Conservation (phyloP, 35 echinoderm and acorn worm species). For the Heliocidaris tuberculata region DNA sequence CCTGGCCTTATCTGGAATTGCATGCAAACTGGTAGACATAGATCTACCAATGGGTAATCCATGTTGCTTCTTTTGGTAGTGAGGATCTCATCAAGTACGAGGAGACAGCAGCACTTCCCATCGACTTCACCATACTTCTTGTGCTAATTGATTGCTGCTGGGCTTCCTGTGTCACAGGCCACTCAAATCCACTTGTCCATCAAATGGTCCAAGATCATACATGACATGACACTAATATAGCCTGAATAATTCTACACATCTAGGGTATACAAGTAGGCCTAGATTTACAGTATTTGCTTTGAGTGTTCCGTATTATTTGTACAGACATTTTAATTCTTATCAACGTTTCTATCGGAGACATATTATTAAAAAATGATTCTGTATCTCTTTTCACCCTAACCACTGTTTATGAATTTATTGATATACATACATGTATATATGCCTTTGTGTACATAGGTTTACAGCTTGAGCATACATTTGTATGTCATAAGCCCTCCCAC, state of each 20-base stretch:
- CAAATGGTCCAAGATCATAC: not conserved
- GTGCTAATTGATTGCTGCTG: slow-evolving; percentile 40
- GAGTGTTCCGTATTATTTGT: too few relatives aligned
- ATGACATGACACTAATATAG: not conserved
- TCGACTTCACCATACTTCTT: slow-evolving; percentile 20
- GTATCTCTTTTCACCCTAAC: too few relatives aligned
- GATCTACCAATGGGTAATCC: too few relatives aligned
- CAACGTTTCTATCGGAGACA: too few relatives aligned
- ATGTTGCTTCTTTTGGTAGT: not conserved
- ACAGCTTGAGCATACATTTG: too few relatives aligned
- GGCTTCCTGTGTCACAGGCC: slow-evolving; percentile 10
- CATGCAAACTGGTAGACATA: not conserved
- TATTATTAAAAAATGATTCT: too few relatives aligned
- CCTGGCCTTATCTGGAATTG: not conserved
- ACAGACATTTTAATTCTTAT: too few relatives aligned
- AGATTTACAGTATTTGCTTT: too few relatives aligned
- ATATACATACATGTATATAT: too few relatives aligned
- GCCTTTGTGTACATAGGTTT: too few relatives aligned
- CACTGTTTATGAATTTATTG: too few relatives aligned
- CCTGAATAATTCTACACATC: not conserved
- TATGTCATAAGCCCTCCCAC: too few relatives aligned
- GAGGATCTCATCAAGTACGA: not conserved
- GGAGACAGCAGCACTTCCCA: slow-evolving; percentile 40
- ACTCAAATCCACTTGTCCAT: slow-evolving; percentile 6
- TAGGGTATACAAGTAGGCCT: not conserved